Conservation (phyloP, 2,888 invertebrate species). For the Lycocerus yunnanus region DNA sequence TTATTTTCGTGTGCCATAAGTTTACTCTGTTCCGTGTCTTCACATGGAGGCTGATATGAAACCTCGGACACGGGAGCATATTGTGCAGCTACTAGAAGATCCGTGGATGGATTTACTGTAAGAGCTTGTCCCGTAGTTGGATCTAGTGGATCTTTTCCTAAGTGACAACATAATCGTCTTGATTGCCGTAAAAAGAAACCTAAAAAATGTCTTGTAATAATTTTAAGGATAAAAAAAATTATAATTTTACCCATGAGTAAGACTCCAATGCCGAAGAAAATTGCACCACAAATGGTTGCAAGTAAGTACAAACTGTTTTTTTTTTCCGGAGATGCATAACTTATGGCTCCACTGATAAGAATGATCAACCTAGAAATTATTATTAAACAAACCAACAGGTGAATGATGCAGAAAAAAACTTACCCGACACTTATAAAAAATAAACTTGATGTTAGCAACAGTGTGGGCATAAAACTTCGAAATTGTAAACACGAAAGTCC, state of each 20-base stretch:
- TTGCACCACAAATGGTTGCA: slow-evolving; percentile 65
- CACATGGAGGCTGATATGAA: slow-evolving; percentile 64
- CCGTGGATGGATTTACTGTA: slow-evolving; percentile 72
- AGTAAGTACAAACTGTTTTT: slow-evolving; percentile 42
- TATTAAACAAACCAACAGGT: background rate
- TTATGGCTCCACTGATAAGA: slow-evolving; percentile 66
- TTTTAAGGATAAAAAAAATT: background rate
- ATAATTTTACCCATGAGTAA: slow-evolving; percentile 61
- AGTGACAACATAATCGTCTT: slow-evolving; percentile 51
- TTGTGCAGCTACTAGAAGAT: slow-evolving; percentile 75
- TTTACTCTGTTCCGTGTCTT: slow-evolving; percentile 72
- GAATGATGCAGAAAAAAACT: slow-evolving; percentile 21
- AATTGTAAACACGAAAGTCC: slow-evolving; percentile 56
- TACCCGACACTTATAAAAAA: slow-evolving; percentile 49
- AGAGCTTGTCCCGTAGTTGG: slow-evolving; percentile 57
- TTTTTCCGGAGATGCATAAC: slow-evolving; percentile 59
- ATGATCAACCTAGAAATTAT: slow-evolving; percentile 60
- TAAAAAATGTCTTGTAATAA: slow-evolving; percentile 37
- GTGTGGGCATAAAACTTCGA: slow-evolving; percentile 46
- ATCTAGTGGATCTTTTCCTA: slow-evolving; percentile 56
- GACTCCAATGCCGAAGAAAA: slow-evolving; percentile 65
- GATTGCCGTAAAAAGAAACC: slow-evolving; percentile 51
- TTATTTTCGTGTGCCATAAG: slow-evolving; percentile 73
- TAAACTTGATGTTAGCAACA: slow-evolving; percentile 49
- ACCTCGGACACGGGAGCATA: slow-evolving; percentile 78